A percentile compares a stretch with the other conserved stretches of the same genome.
Conservation (phyloP, 2,797 vertebrate species). For the Scomberomorus guttatus region DNA sequence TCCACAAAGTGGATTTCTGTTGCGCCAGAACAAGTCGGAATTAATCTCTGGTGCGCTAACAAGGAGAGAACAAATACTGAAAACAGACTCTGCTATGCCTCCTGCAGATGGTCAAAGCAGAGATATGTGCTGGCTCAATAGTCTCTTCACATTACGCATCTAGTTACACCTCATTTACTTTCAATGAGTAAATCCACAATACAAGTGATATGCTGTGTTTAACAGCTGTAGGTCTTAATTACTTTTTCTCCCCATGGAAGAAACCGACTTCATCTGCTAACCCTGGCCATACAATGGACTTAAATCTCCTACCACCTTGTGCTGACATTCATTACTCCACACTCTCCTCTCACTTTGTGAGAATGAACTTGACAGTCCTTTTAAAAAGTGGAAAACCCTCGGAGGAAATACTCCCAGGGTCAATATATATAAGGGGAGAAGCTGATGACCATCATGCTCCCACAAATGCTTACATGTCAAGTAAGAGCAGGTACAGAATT, state of each 20-base stretch:
- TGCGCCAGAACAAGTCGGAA: slow-evolving; percentile 72
- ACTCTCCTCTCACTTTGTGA: slow-evolving; percentile 6
- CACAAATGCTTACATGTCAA: neutral
- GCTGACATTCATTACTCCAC: slow-evolving; percentile 1
- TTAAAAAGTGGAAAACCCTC: neutral
- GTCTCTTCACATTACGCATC: neutral
- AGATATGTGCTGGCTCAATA: slow-evolving; percentile 2
- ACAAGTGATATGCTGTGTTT: neutral
- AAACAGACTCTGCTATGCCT: slow-evolving; percentile 33
- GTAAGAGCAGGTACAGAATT: neutral
- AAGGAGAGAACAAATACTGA: slow-evolving; percentile 60
- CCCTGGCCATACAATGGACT: neutral
- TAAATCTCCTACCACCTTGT: neutral
- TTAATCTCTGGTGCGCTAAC: slow-evolving; percentile 80
- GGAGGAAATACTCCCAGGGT: neutral
- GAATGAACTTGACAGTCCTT: neutral
- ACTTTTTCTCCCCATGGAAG: neutral
- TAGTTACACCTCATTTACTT: neutral
- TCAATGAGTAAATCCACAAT: too few relatives aligned
- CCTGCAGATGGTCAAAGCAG: slow-evolving; percentile 42
- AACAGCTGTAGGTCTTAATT: neutral
- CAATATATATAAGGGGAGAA: neutral
- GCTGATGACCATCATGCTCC: neutral
- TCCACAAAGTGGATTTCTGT: slow-evolving; percentile 70
- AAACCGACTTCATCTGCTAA: neutral